phyloP scores from a whole-genome alignment of 2,113 vertebrate species.

The Charina bottae region DNA sequence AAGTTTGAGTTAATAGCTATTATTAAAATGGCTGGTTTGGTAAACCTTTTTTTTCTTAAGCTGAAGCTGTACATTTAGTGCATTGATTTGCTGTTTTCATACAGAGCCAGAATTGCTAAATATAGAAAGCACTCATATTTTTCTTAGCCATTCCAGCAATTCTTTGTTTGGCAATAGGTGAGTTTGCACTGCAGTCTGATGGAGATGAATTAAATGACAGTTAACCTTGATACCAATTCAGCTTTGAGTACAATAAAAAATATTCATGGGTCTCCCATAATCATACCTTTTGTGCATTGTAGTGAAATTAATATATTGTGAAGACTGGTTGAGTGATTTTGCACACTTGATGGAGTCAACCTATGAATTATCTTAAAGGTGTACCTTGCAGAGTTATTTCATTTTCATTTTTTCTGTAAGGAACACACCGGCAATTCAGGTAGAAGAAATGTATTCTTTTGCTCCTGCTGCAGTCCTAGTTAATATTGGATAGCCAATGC shows the following conservation, averaged over 20 bases:
- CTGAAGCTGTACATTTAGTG: slow-evolving; percentile 54
- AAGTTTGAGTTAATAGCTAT: slow-evolving; percentile 23
- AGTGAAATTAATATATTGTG: slow-evolving; percentile 30
- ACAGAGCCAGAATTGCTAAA: slow-evolving; percentile 47
- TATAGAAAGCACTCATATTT: neutral
- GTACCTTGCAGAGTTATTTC: neutral
- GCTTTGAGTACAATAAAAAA: neutral
- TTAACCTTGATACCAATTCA: slow-evolving; percentile 9
- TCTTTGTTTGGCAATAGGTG: rapidly evolving
- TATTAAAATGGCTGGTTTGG: slow-evolving; percentile 57
- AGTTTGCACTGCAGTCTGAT: rapidly evolving
- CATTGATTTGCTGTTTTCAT: slow-evolving; percentile 37
- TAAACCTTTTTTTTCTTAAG: slow-evolving; percentile 60
- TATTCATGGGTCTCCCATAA: neutral
- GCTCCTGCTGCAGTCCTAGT: neutral
- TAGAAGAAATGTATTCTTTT: neutral
- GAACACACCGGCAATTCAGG: neutral
- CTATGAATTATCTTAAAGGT: neutral
- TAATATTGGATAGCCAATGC: neutral
- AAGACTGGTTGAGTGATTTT: neutral
- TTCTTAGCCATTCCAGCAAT: slow-evolving; percentile 19
- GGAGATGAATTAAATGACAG: neutral
- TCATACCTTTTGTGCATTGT: slow-evolving; percentile 21
- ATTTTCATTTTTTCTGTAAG: neutral
- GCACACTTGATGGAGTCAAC: neutral